phyloP scores from a whole-genome alignment of 2,113 vertebrate species.

The Benthochromis sp. region DNA sequence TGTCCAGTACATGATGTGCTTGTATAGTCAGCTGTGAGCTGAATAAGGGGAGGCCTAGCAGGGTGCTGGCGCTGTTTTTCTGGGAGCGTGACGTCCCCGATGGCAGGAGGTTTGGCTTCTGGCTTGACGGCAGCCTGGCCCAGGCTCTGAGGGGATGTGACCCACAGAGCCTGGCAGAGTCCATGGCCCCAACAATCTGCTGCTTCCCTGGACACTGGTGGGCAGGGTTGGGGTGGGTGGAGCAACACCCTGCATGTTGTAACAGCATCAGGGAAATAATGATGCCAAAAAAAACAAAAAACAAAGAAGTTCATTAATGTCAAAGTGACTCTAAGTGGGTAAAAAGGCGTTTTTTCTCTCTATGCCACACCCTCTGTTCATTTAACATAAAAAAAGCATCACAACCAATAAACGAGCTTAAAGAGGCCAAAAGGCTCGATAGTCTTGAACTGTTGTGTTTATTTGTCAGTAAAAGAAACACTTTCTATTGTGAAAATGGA shows the following conservation, averaged over 20 bases:
- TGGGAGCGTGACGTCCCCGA: conserved; percentile 42
- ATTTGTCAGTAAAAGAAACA: neutral
- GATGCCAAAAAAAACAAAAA: neutral
- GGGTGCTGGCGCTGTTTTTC: conserved; percentile 16
- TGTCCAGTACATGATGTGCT: conserved; percentile 47
- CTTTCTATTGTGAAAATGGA: neutral
- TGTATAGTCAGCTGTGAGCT: conserved; percentile 4
- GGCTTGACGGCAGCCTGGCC: conserved; percentile 16
- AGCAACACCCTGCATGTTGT: conserved; percentile 6
- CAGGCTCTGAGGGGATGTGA: conserved; percentile 60
- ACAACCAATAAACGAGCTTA: neutral
- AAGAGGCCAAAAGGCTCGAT: neutral
- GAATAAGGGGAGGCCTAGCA: conserved; percentile 11
- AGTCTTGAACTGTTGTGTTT: neutral
- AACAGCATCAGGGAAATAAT: neutral
- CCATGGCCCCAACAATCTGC: conserved; percentile 57
- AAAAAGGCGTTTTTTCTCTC: neutral
- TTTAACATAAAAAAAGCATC: neutral
- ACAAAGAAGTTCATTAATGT: neutral
- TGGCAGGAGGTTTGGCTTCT: conserved; percentile 40
- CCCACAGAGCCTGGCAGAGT: conserved; percentile 61
- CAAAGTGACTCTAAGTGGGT: neutral
- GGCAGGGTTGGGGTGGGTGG: neutral
- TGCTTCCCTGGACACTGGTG: conserved; percentile 20
- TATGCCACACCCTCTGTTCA: neutral